A percentile compares a stretch with the other conserved stretches of the same genome.
phyloP scores from a whole-genome alignment of 2,113 vertebrate species.

The Pavo muticus region DNA sequence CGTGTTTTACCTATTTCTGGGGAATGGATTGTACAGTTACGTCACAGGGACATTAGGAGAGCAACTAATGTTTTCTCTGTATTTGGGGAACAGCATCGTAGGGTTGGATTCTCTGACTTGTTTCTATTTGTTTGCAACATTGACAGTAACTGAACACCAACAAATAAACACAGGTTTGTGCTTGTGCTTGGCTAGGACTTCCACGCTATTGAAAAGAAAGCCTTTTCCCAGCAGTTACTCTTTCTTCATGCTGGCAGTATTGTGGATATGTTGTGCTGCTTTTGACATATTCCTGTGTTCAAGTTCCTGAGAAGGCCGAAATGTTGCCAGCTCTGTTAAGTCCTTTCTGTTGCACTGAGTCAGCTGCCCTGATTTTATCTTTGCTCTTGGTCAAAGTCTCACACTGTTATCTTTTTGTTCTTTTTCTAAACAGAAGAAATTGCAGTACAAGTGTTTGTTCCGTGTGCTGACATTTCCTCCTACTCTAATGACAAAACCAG shows the following conservation, averaged over 20 bases:
- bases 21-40: neutral
- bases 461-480: neutral
- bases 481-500: constrained; percentile 18
- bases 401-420: constrained; percentile 4
- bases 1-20: neutral
- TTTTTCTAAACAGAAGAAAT: constrained; percentile 25
- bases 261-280: neutral
- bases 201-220: neutral
- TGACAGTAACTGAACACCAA: neutral
- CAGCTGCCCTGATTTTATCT: constrained; percentile 61
- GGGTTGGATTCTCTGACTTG: neutral
- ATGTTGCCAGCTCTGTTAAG: neutral
- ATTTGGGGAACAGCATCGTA: neutral
- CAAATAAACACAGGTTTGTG: neutral
- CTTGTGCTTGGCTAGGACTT: neutral
- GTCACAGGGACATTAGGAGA: neutral
- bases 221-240: neutral
- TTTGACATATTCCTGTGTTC: neutral
- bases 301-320: neutral
- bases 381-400: constrained; percentile 47
- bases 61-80: neutral
- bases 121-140: neutral
- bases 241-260: neutral
- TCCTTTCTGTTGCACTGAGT: constrained; percentile 46
- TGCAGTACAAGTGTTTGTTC: constrained; percentile 24